Conservation (phyloP, 1,140 invertebrate genomes). For the Drosophila navojoa region DNA sequence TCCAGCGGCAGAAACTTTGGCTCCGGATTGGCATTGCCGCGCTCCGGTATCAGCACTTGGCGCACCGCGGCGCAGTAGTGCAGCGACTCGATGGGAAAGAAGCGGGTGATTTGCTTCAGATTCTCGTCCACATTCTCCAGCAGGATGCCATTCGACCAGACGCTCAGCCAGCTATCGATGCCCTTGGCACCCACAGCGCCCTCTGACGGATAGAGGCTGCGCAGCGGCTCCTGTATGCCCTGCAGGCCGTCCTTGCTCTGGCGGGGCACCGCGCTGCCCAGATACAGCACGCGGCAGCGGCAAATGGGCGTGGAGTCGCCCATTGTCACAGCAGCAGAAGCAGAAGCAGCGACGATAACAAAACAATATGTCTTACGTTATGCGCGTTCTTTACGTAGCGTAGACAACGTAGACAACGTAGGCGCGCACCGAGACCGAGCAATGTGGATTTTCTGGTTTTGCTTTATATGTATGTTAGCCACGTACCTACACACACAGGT, state of each 20-base stretch:
- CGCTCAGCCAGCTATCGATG: slow-evolving; percentile 98
- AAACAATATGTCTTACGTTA: slow-evolving; percentile 45
- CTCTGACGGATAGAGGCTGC: slow-evolving; percentile 94
- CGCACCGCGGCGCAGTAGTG: slow-evolving; percentile 99
- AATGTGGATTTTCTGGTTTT: slow-evolving; percentile 83
- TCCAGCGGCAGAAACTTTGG: slow-evolving; percentile 98
- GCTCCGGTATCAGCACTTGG: slow-evolving; percentile 88
- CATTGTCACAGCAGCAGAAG: slow-evolving; percentile 47
- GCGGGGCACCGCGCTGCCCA: slow-evolving; percentile 98
- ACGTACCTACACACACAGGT: slow-evolving; percentile 45
- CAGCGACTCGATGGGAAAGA: slow-evolving; percentile 98
- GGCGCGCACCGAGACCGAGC: slow-evolving; percentile 46
- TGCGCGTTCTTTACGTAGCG: slow-evolving; percentile 32
- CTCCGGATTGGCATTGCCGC: slow-evolving; percentile 84
- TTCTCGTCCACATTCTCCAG: slow-evolving; percentile 98
- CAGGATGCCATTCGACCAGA: slow-evolving; percentile 98
- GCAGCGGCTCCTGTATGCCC: slow-evolving; percentile 98
- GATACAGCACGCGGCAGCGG: slow-evolving; percentile 97
- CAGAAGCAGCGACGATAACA: slow-evolving; percentile 5
- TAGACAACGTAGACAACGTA: slow-evolving; percentile 36
- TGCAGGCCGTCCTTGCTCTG: slow-evolving; percentile 98
- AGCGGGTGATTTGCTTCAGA: slow-evolving; percentile 96
- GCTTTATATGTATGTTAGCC: slow-evolving; percentile 74
- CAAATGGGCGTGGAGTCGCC: slow-evolving; percentile 94
- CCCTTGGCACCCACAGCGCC: slow-evolving; percentile 94